Conservation (phyloP, 2,797 vertebrate species). For the Pangasius krempfi region DNA sequence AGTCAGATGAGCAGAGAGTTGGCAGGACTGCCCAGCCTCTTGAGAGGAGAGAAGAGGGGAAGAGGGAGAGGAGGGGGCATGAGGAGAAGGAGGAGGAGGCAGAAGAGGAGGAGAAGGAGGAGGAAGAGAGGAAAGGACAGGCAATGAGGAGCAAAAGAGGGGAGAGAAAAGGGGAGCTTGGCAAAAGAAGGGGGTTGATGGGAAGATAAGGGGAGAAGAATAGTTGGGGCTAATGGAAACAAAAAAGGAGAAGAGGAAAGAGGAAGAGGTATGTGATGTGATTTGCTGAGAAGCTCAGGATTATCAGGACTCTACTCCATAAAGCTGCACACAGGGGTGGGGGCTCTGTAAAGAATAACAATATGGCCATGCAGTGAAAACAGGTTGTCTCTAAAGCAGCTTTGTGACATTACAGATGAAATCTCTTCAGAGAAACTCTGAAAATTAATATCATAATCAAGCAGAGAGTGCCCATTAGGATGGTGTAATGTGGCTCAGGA, state of each 20-base stretch:
- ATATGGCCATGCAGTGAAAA: constrained; percentile 78
- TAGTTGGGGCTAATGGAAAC: neutral
- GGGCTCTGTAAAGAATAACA: constrained; percentile 52
- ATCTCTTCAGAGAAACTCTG: constrained; percentile 88
- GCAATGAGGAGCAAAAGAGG: neutral
- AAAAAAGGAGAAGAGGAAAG: neutral
- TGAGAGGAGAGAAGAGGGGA: constrained; percentile 77
- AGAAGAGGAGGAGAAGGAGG: neutral
- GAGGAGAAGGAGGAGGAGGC: constrained; percentile 18
- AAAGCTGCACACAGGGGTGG: constrained; percentile 19
- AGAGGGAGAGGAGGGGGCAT: neutral
- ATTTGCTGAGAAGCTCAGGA: constrained; percentile 19
- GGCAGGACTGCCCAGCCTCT: constrained; percentile 87
- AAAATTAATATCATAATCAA: constrained; percentile 99
- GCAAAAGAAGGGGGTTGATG: neutral
- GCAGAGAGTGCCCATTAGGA: constrained; percentile 92
- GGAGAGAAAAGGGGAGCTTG: neutral
- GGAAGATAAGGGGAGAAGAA: neutral
- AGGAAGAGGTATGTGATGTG: neutral
- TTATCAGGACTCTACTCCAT: constrained; percentile 34
- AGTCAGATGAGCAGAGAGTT: constrained; percentile 82
- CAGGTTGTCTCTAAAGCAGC: constrained; percentile 89
- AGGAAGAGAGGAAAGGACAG: neutral
- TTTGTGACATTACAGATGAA: constrained; percentile 95
- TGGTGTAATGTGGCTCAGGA: constrained; percentile 95